phyloP scores from a whole-genome alignment of 2,113 vertebrate genomes.

The Platichthys flesus region DNA sequence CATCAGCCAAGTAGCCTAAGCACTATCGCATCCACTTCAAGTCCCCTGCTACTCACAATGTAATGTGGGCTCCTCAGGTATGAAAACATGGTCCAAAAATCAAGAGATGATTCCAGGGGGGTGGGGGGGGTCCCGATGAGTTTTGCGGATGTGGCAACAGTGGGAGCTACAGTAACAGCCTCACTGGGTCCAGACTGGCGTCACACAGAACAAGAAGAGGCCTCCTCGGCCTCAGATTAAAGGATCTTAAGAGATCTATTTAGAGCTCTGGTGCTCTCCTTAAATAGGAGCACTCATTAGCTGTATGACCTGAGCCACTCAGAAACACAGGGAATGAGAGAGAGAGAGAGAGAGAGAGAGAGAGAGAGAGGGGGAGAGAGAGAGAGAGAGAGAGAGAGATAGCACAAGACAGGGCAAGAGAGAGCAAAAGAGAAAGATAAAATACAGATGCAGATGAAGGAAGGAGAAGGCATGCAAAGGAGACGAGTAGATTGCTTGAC shows the following conservation, averaged over 20 bases:
- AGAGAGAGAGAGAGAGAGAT: neutral
- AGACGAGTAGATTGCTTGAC: slow-evolving; percentile 46
- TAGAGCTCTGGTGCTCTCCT: slow-evolving; percentile 57
- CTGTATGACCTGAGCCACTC: slow-evolving; percentile 62
- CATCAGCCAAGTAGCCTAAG: slow-evolving; percentile 58
- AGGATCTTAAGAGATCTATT: slow-evolving; percentile 79
- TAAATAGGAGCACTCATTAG: slow-evolving; percentile 77
- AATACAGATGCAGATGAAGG: slow-evolving; percentile 40
- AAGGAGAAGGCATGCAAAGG: slow-evolving; percentile 11
- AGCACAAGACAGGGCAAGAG: neutral
- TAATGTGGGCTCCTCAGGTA: slow-evolving; percentile 76
- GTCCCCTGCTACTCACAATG: slow-evolving; percentile 65
- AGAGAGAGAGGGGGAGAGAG: neutral
- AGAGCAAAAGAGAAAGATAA: neutral
- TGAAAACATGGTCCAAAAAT: slow-evolving; percentile 71
- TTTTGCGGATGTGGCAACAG: neutral
- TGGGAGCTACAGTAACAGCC: slow-evolving; percentile 5
- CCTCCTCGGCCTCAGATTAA: slow-evolving; percentile 62
- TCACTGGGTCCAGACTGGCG: slow-evolving; percentile 16
- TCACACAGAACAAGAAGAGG: slow-evolving; percentile 40
- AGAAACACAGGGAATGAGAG: neutral
- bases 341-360: neutral
- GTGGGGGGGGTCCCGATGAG: slow-evolving; percentile 4
- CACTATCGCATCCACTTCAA: slow-evolving; percentile 1
- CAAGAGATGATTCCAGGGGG: neutral